phyloP scores from a whole-genome alignment of 1,140 invertebrate species.

The Atta texana region DNA sequence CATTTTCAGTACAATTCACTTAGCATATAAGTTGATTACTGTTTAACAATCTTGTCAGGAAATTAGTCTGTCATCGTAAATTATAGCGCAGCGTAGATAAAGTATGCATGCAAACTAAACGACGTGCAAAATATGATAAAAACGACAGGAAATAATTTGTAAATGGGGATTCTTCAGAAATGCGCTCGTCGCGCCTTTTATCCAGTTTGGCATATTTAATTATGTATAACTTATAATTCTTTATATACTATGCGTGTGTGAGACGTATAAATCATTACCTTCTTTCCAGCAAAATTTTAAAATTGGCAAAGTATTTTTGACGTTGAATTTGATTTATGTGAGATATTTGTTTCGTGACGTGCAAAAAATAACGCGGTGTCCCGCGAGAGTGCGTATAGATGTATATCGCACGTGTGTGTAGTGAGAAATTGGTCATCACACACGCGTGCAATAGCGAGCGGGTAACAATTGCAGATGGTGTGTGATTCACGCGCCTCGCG shows the following conservation, averaged over 20 bases:
- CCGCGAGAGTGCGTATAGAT: neutral
- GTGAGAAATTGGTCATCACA: slow-evolving; percentile 26
- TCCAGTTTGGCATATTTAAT: neutral
- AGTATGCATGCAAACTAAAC: slow-evolving; percentile 48
- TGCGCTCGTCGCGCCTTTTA: neutral
- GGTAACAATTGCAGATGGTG: slow-evolving; percentile 58
- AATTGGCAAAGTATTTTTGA: neutral
- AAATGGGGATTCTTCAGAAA: slow-evolving; percentile 31
- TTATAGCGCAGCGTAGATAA: slow-evolving; percentile 38
- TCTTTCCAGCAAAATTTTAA: neutral
- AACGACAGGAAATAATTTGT: slow-evolving; percentile 21
- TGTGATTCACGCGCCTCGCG: slow-evolving; percentile 47
- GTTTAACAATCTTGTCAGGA: slow-evolving; percentile 45
- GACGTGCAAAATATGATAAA: slow-evolving; percentile 24
- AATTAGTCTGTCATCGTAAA: slow-evolving; percentile 59
- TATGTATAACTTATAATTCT: neutral
- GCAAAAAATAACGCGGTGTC: neutral
- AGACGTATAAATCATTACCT: neutral
- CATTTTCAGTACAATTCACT: slow-evolving; percentile 34
- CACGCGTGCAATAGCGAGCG: neutral
- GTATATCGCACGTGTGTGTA: neutral
- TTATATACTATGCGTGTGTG: neutral
- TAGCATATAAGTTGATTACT: slow-evolving; percentile 37
- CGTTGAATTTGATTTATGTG: slow-evolving; percentile 10
- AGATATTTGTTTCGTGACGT: neutral